These are phyloP conservation scores for Metellina segmentata DNA, from an alignment of 2,888 invertebrate species.

Conservation along the genomic window DNA sequence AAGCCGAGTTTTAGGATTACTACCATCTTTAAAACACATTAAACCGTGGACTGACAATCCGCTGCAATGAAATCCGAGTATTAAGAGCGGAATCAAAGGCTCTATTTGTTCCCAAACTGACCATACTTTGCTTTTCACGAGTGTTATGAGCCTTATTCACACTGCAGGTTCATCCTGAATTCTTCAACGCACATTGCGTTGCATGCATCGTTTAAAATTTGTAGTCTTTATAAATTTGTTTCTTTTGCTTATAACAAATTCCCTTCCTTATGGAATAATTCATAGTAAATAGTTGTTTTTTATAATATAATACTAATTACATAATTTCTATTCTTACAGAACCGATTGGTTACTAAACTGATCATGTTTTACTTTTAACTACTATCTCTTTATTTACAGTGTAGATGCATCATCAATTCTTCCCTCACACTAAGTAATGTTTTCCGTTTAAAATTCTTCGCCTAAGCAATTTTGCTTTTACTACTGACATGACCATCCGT, in stretches of 20 bases:
- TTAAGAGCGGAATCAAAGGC: not conserved
- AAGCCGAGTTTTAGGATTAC: too few relatives aligned
- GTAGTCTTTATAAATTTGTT: too few relatives aligned
- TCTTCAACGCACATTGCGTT: constrained; percentile 6
- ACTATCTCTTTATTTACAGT: constrained; percentile 7
- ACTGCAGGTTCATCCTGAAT: constrained; percentile 24
- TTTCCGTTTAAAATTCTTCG: too few relatives aligned
- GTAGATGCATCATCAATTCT: constrained; percentile 7
- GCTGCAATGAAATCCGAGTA: not conserved
- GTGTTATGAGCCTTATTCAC: constrained; percentile 10
- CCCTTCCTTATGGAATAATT: too few relatives aligned
- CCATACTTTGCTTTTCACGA: constrained; percentile 23
- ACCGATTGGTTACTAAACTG: constrained; percentile 5
- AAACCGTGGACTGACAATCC: not conserved
- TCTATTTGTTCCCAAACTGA: constrained; percentile 2
- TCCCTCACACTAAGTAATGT: constrained; percentile 5
- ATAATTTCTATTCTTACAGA: not conserved
- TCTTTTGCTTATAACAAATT: too few relatives aligned
- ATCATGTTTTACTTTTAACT: constrained; percentile 18
- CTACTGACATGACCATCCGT: too few relatives aligned
- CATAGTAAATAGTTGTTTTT: too few relatives aligned
- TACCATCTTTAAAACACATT: not conserved
- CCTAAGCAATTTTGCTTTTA: too few relatives aligned
- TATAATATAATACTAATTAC: too few relatives aligned
- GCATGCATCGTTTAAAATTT: not conserved